Evolutionary conservation across 92 coral and sea anemone genomes (phyloP).

Genomic region (Phenganax marumi): DNA sequence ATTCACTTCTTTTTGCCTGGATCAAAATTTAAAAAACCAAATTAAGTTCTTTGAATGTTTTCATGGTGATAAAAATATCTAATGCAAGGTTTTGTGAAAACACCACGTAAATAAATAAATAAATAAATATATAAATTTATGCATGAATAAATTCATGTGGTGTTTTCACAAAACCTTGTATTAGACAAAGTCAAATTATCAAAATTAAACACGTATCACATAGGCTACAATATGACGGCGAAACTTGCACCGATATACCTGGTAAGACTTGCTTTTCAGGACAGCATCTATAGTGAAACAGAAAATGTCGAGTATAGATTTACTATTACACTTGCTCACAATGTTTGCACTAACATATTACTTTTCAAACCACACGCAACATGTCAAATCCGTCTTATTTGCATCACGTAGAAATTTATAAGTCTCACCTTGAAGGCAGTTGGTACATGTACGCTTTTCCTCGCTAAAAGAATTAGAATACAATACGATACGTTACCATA

Average conservation of each 20-base stretch:
- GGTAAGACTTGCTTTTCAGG: conserved; percentile 76
- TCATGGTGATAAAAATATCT: no score
- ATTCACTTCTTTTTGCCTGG: no score
- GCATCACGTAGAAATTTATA: background rate
- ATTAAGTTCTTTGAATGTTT: no score
- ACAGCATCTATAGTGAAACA: conserved; percentile 63
- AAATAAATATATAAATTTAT: no score
- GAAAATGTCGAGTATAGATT: background rate
- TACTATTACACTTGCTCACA: background rate
- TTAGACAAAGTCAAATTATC: background rate
- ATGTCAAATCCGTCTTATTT: background rate
- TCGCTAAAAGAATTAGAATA: conserved; percentile 52
- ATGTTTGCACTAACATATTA: background rate
- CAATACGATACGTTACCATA: background rate
- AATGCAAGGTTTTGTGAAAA: no score
- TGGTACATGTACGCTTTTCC: conserved; percentile 84
- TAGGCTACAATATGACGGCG: background rate
- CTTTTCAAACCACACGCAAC: no score
- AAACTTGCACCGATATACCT: conserved; percentile 50
- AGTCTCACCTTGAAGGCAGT: conserved; percentile 78
- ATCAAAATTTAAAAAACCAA: no score
- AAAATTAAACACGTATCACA: background rate
- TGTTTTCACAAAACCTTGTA: no score
- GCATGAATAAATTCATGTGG: no score
- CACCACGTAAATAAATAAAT: no score